Evolutionary conservation across 2,797 vertebrate species (phyloP).

Genomic region (Enteromius paludinosus): DNA sequence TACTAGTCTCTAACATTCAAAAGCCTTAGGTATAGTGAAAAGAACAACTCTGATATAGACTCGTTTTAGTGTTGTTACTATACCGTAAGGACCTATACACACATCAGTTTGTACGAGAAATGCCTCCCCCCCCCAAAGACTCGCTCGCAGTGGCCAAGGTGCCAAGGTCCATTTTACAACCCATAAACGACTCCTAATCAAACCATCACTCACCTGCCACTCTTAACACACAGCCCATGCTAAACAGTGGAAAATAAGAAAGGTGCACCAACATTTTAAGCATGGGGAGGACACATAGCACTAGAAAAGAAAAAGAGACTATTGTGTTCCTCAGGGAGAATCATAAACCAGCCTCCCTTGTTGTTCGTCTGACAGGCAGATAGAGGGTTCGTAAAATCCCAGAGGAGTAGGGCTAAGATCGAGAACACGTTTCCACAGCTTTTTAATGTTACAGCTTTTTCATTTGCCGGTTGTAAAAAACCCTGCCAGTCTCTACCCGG

Average conservation of each 20-base stretch:
- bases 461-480: slow-evolving; percentile 29
- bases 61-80: neutral
- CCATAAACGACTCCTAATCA: slow-evolving; percentile 47
- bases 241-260: slow-evolving; percentile 20
- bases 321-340: slow-evolving; percentile 15
- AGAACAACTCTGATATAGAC: neutral
- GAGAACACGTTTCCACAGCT: neutral
- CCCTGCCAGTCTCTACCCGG: neutral
- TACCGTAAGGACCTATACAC: neutral
- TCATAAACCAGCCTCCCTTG: slow-evolving; percentile 23
- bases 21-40: neutral
- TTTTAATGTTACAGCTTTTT: slow-evolving; percentile 43
- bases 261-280: neutral
- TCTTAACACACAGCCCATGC: neutral
- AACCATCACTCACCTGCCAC: slow-evolving; percentile 47
- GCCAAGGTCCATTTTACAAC: slow-evolving; percentile 13
- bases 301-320: slow-evolving; percentile 32
- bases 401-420: slow-evolving; percentile 17
- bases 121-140: too few species aligned
- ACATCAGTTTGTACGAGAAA: neutral
- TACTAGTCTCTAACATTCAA: neutral
- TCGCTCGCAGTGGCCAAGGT: neutral
- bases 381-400: slow-evolving; percentile 44
- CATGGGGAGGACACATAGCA: neutral
- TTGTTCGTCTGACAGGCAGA: slow-evolving; percentile 23